phyloP scores from a whole-genome alignment of 2,888 invertebrate genomes.

The Mesochorus sp. region DNA sequence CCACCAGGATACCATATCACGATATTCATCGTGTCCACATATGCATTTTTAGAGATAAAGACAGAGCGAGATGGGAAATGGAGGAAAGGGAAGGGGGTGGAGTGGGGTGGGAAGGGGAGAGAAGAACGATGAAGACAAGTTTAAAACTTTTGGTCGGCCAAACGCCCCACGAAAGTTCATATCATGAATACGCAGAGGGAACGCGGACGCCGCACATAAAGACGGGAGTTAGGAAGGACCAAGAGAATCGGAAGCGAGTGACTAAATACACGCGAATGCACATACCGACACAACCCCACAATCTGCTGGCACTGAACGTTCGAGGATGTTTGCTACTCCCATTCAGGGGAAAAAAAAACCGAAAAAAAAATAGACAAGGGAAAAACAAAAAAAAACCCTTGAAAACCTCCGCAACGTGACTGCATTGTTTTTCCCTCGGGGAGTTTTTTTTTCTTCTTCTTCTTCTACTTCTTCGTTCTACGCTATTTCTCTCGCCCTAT shows the following conservation, averaged over 20 bases:
- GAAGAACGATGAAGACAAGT: constrained; percentile 17
- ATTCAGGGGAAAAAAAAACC: background rate
- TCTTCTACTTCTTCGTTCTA: background rate
- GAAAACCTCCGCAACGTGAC: background rate
- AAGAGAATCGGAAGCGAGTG: background rate
- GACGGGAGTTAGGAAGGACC: background rate
- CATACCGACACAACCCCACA: background rate
- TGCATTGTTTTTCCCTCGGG: constrained; percentile 1
- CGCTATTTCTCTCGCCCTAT: background rate
- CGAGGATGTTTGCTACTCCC: background rate
- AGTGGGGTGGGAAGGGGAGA: too few species aligned
- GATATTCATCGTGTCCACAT: constrained; percentile 3
- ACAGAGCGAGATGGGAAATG: too few species aligned
- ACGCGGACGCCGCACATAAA: constrained; percentile 7
- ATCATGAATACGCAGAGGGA: constrained; percentile 60
- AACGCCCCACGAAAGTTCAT: constrained; percentile 56
- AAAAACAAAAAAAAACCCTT: background rate
- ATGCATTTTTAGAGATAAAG: background rate
- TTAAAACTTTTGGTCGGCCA: constrained; percentile 48
- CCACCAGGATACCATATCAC: background rate
- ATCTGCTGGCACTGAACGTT: background rate
- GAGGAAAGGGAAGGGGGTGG: too few species aligned
- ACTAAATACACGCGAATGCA: background rate
- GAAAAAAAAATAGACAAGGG: too few species aligned
- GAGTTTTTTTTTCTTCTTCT: background rate